Conservation (phyloP, 2,113 vertebrate genomes). For the Nibea coibor region DNA sequence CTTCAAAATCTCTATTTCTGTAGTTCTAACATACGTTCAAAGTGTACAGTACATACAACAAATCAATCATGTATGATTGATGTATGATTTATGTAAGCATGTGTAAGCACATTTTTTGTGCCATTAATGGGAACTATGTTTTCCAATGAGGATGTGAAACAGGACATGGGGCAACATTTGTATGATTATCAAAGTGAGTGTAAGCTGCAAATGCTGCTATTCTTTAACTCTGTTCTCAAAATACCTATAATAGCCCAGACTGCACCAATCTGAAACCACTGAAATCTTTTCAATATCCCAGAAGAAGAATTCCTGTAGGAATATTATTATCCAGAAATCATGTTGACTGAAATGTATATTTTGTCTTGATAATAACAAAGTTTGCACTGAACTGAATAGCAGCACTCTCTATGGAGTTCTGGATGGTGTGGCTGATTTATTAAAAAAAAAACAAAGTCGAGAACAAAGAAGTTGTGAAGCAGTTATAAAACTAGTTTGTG, state of each 20-base stretch:
- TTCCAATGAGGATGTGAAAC: constrained; percentile 18
- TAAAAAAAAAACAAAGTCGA: too few relatives aligned
- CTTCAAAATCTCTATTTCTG: constrained; percentile 45
- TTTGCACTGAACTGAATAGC: not conserved
- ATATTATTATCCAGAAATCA: not conserved
- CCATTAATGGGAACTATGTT: constrained; percentile 23
- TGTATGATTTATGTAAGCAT: not conserved
- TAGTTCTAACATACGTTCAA: not conserved
- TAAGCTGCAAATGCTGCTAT: not conserved
- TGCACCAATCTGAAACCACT: not conserved
- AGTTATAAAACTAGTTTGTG: constrained; percentile 11
- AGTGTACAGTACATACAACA: too few relatives aligned
- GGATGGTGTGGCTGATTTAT: not conserved
- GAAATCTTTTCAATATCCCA: not conserved
- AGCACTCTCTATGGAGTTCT: not conserved
- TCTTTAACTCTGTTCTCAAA: not conserved
- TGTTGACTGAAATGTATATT: not conserved
- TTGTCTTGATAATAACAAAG: not conserved
- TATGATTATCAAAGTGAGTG: not conserved
- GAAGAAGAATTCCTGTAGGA: not conserved
- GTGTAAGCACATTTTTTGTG: not conserved
- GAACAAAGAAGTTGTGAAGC: constrained; percentile 7
- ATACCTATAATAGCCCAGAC: not conserved
- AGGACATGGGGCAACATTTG: constrained; percentile 19
- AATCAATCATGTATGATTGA: too few relatives aligned